These are phyloP conservation scores for Empidonax traillii DNA, from an alignment of 2,113 vertebrate genomes.

Conservation along the genomic window DNA sequence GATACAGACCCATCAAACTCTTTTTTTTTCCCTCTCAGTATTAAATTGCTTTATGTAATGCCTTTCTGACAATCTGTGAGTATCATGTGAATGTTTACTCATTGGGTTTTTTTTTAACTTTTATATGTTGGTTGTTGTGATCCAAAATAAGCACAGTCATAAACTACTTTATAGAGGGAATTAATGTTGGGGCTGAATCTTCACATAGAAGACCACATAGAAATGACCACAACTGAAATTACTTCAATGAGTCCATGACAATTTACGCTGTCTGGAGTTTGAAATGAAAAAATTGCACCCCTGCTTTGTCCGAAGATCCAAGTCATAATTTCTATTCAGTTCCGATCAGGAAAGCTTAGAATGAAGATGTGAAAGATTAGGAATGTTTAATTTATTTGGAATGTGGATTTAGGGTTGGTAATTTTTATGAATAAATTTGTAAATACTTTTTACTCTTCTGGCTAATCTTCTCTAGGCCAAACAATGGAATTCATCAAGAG, in stretches of 20 bases:
- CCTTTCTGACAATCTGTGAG: not conserved
- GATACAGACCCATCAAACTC: not conserved
- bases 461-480: conserved; percentile 32
- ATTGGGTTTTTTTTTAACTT: not conserved
- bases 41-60: not conserved
- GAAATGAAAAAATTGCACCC: not conserved
- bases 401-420: not conserved
- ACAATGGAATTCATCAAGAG: conserved; percentile 13
- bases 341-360: not conserved
- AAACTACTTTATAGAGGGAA: not conserved
- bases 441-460: not conserved
- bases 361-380: not conserved
- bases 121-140: not conserved
- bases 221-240: not conserved
- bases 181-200: not conserved
- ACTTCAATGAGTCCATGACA: not conserved
- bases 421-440: conserved; percentile 5
- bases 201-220: not conserved
- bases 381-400: not conserved
- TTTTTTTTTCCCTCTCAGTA: not conserved
- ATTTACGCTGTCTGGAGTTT: not conserved
- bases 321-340: not conserved
- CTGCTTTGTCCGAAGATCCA: not conserved
- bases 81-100: not conserved
- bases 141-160: not conserved